Evolutionary conservation across 2,113 vertebrate genomes (phyloP), one percentile per base, ranked within the genome.

Genomic region (Perca flavescens): DNA sequence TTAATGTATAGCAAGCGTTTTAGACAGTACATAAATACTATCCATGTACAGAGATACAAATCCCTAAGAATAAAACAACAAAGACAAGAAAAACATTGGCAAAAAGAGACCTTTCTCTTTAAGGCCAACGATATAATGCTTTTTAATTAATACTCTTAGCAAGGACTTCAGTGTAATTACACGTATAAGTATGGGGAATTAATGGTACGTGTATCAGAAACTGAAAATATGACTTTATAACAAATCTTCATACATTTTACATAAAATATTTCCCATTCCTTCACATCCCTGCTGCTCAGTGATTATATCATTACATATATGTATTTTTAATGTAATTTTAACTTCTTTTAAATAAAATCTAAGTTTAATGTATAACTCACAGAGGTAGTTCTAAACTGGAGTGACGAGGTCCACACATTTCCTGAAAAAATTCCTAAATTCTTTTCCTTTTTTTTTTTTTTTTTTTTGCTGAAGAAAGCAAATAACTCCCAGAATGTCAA

Each of bases 381-480:
- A 85, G 78, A 91, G 90, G 90, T 88, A 90, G 90, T 56, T 89
- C 63, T 74, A 79, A 57, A 83, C 25, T 52, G 56, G 5, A 68
- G 28, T 2, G 17, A 25, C 2, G 7, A 73, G 5, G 40, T 14
- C 5, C 17, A 28, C 19, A 49, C 16, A 71, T 31, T 28, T 73
- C n/a, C 15, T 16, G 49, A 67, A 64, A 40, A 9, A 40, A 40
- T 40, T 40, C 36, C 36, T 40, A 40, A 40, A 40, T 40, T 40
- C 7, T 40, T 47, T 22, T 22, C 0, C 25, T 25, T 25, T 25
- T 25, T 47, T 47, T 13, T 21, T 36, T 25, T 25, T 47, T 47
- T 13, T 21, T 36, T 68, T 36, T n/a, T 53, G 49, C 47, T 40
- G 28, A 56, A 22, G n/a, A 56, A 22, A 13, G 16, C 11, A 1